Conservation (phyloP, 2,113 vertebrate genomes). For the Sinocyclocheilus anshuiensis region DNA sequence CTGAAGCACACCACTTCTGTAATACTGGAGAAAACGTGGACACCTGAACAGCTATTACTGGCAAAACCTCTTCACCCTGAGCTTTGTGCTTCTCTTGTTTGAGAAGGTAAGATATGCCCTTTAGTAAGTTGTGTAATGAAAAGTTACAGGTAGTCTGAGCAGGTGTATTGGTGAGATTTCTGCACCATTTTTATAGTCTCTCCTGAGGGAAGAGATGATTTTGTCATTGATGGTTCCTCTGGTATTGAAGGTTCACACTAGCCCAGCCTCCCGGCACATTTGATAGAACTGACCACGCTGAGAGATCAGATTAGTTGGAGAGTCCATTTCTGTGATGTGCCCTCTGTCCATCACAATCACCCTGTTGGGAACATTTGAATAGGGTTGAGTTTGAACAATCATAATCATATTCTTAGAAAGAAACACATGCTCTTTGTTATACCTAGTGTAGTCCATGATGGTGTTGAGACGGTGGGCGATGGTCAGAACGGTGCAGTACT, state of each 20-base stretch:
- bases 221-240: not conserved
- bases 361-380: constrained; percentile 65
- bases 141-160: not conserved
- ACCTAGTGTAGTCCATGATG: constrained; percentile 84
- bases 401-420: not conserved
- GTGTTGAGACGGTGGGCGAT: constrained; percentile 84
- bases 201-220: not conserved
- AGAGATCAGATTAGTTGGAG: constrained; percentile 74
- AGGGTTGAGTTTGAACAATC: not conserved
- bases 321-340: constrained; percentile 79
- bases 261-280: constrained; percentile 81
- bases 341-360: constrained; percentile 86
- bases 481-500: constrained; percentile 81
- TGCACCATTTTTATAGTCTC: constrained; percentile 5
- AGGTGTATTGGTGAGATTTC: not conserved
- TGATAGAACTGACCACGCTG: constrained; percentile 81
- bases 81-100: not conserved
- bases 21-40: not conserved
- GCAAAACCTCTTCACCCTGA: not conserved
- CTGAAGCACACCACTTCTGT: constrained; percentile 2
- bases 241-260: constrained; percentile 61
- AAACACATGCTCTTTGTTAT: not conserved
- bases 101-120: not conserved
- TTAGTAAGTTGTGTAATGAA: not conserved
- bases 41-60: not conserved